Percentiles rank a stretch among this genome's conserved stretches.
phyloP scores from a whole-genome alignment of 2,888 invertebrate species.

The Pocota personata region DNA sequence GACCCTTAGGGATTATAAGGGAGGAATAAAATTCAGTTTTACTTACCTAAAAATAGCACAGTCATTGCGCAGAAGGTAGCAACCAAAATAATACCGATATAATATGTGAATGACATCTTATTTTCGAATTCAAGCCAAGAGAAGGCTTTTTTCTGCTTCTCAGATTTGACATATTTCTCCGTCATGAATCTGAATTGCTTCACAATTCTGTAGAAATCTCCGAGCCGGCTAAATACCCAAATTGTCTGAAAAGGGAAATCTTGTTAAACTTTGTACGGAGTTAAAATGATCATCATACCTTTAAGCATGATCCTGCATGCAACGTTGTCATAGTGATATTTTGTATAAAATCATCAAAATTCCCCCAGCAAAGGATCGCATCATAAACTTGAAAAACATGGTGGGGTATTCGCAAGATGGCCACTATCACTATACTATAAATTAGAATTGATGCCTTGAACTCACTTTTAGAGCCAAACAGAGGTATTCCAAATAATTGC shows the following conservation, averaged over 20 bases:
- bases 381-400: conserved; percentile 74
- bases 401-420: conserved; percentile 64
- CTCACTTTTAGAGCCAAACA: conserved; percentile 75
- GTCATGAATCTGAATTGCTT: conserved; percentile 63
- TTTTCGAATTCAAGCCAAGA: conserved; percentile 70
- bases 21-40: accelerated
- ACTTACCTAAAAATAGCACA: conserved; percentile 65
- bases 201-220: conserved; percentile 62
- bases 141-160: conserved; percentile 65
- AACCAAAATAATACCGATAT: conserved; percentile 64
- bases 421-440: conserved; percentile 58
- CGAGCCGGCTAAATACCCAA: conserved; percentile 72
- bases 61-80: conserved; percentile 58
- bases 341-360: conserved; percentile 74
- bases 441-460: conserved; percentile 43
- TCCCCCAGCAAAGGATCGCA: conserved; percentile 55
- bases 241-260: conserved; percentile 58
- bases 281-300: conserved; percentile 56
- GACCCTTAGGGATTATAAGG: neutral
- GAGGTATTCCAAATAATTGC: conserved; percentile 76
- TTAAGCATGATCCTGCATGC: conserved; percentile 67
- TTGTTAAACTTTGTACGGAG: neutral
- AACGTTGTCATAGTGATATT: conserved; percentile 74
- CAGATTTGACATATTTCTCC: conserved; percentile 66
- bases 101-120: conserved; percentile 67